These are phyloP conservation scores for Euspilapteryx auroguttella DNA, from an alignment of 2,888 invertebrate genomes.

Conservation along the genomic window DNA sequence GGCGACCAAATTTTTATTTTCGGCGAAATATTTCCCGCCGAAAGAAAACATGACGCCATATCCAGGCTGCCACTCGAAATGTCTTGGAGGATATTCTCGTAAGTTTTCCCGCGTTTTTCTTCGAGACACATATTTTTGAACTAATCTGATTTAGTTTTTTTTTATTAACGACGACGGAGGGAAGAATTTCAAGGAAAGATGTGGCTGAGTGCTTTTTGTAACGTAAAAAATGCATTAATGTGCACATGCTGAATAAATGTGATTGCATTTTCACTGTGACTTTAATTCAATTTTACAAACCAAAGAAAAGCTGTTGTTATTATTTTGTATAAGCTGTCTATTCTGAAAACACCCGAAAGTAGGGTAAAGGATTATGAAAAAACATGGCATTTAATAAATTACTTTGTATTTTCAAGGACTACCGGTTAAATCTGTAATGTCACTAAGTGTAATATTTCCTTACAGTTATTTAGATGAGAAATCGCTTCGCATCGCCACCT, in stretches of 20 bases:
- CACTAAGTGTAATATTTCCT: conserved; percentile 1
- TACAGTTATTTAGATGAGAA: conserved; percentile 29
- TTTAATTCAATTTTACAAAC: too few species aligned
- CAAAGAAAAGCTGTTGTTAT: too few species aligned
- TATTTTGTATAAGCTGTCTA: too few species aligned
- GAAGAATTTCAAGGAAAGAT: neutral
- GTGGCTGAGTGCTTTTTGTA: conserved; percentile 5
- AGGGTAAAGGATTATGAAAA: too few species aligned
- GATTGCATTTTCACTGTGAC: too few species aligned
- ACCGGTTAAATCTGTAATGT: too few species aligned
- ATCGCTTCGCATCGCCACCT: conserved; percentile 22
- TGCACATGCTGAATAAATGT: too few species aligned
- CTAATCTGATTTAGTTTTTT: conserved; percentile 11
- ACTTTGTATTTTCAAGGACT: too few species aligned
- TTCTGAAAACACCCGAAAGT: too few species aligned
- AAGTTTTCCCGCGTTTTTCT: conserved; percentile 16
- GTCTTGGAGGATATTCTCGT: conserved; percentile 49
- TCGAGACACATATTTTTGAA: conserved; percentile 12
- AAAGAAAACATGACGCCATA: conserved; percentile 24
- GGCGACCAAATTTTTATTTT: conserved; percentile 33
- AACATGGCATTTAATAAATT: too few species aligned
- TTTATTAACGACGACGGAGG: conserved; percentile 1
- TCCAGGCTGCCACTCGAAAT: conserved; percentile 38
- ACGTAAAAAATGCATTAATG: too few species aligned
- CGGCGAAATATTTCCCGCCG: conserved; percentile 24